Conservation (phyloP, 2,113 vertebrate genomes). For the Pelusios castaneus region DNA sequence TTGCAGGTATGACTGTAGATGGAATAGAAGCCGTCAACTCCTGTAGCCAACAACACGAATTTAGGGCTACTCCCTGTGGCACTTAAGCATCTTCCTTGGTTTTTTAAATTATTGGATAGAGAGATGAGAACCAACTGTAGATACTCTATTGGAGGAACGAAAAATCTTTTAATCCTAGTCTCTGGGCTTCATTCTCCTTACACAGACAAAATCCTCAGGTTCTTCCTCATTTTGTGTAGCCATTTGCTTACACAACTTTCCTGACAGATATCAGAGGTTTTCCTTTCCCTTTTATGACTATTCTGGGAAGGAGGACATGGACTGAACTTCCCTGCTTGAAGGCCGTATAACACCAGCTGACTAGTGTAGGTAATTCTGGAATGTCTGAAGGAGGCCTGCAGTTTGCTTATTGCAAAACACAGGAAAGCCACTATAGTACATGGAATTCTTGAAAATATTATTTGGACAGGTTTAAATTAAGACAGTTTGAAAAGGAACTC, state of each 20-base stretch:
- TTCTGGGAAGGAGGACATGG: neutral
- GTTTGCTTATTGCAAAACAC: neutral
- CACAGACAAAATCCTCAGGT: neutral
- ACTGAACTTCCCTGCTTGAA: neutral
- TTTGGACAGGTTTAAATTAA: neutral
- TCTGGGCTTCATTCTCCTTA: neutral
- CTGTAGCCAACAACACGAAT: no score
- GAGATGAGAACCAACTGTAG: neutral
- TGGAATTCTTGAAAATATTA: neutral
- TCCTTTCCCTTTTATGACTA: neutral
- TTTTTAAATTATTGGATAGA: neutral
- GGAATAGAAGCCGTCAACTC: no score
- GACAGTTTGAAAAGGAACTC: neutral
- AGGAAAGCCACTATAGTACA: neutral
- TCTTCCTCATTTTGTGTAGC: neutral
- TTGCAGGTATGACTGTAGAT: no score
- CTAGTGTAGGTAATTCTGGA: neutral
- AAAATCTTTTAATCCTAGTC: neutral
- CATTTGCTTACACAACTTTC: no score
- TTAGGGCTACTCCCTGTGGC: no score
- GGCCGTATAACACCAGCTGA: neutral
- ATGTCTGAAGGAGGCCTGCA: neutral
- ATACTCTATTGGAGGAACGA: neutral
- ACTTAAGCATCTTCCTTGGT: neutral
- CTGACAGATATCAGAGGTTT: neutral